Percentiles rank a stretch among this genome's conserved stretches.
Evolutionary conservation across 2,113 vertebrate species (phyloP).

Genomic region (Corvus cornix): DNA sequence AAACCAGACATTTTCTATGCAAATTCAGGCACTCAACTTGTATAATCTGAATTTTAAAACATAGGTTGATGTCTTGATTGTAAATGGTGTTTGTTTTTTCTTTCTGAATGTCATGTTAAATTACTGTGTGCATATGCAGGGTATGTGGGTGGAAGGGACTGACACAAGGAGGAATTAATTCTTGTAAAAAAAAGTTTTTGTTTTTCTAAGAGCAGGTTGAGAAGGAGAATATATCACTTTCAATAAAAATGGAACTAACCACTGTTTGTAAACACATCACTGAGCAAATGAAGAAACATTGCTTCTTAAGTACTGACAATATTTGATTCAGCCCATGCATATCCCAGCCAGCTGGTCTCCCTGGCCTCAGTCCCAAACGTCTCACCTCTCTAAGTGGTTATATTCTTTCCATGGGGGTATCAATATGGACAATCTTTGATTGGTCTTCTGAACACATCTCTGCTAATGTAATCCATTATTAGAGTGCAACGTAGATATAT

Average conservation of each 20-base stretch:
- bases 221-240: background rate
- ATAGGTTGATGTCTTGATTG: conserved; percentile 21
- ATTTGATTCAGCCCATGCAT: background rate
- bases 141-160: conserved; percentile 7
- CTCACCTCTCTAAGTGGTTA: background rate
- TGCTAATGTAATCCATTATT: conserved; percentile 26
- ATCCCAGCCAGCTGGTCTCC: background rate
- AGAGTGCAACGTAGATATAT: conserved; percentile 3
- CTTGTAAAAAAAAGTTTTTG: background rate
- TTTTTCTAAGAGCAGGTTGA: conserved; percentile 1
- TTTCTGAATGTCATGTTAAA: conserved; percentile 44
- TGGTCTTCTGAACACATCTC: conserved; percentile 18
- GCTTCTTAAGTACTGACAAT: background rate
- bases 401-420: background rate
- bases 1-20: conserved; percentile 38
- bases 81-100: conserved; percentile 36
- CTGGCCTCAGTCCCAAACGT: background rate
- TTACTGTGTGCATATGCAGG: background rate
- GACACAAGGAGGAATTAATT: background rate
- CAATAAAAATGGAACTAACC: background rate
- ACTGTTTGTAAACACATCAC: background rate
- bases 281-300: conserved; percentile 17
- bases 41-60: conserved; percentile 53
- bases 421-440: background rate
- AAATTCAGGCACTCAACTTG: conserved; percentile 22